Conservation (phyloP, 1,140 invertebrate genomes). For the Sycophila sp. region DNA sequence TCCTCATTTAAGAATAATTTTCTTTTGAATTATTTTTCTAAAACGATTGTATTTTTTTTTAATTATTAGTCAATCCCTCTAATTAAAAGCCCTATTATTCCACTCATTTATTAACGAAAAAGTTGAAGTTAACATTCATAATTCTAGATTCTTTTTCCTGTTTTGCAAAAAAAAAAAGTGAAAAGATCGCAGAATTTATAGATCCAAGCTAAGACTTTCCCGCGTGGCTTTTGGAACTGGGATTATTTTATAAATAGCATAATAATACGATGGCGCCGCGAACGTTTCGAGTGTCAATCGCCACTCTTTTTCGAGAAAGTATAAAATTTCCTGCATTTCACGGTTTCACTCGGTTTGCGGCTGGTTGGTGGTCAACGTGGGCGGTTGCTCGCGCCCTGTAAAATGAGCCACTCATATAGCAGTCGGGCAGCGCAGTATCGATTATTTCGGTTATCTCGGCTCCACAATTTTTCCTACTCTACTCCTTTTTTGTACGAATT, state of each 20-base stretch:
- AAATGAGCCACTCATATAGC: background rate
- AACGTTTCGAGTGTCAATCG: background rate
- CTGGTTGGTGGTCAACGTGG: background rate
- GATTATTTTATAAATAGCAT: background rate
- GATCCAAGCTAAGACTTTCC: too few relatives aligned
- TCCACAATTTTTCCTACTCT: background rate
- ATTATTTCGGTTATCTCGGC: background rate
- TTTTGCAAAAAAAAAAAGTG: too few relatives aligned
- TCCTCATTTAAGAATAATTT: too few relatives aligned
- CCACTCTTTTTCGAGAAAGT: conserved; percentile 19
- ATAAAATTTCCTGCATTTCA: conserved; percentile 19
- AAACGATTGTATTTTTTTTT: too few relatives aligned
- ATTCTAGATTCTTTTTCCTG: too few relatives aligned
- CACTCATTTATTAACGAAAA: too few relatives aligned
- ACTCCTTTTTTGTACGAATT: background rate
- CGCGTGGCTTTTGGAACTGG: background rate
- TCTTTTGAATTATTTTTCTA: too few relatives aligned
- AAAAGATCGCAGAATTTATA: too few relatives aligned
- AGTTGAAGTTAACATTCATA: too few relatives aligned
- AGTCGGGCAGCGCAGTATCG: background rate
- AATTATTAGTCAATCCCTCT: too few relatives aligned
- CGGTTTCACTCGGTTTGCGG: background rate
- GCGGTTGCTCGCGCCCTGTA: background rate
- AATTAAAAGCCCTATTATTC: too few relatives aligned
- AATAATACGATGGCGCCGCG: too few relatives aligned